Base-by-base conservation (phyloP, 2,888 invertebrate genomes). In the Branchellion lobata region DNA sequence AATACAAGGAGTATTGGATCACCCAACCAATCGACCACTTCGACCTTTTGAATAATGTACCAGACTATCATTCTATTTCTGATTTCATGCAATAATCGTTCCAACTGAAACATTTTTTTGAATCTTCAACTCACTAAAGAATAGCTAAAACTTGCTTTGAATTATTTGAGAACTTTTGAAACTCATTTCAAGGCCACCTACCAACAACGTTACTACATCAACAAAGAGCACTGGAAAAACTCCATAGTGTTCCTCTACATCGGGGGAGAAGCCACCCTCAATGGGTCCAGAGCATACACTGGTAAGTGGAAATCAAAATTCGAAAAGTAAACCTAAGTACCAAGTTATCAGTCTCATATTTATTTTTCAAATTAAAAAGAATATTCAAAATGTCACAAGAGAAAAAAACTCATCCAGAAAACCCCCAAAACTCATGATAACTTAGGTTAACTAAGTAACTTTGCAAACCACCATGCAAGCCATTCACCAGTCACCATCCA, bases 11-110 rank as follows among this genome's bases (percentile, higher is more conserved):
- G 51, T n/a, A 75, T 11, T 75, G 51, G 40, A 82, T 84, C 8
- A 80, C 82, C 11, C 84, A 84, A 57, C 84, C 83, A 29, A 80
- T 84, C n/a, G 84, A 84, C 77, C 84, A 84, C 73, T 84, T 84
- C 79, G 83, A 84, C 82, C 81, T 81, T 61, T 40, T 65, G 65
- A 77, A 80, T 24, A 79, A 79, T 36, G 82, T 82, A 79, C 29
- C 36, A 36, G 29, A 2, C 78, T 80, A 14, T 61, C 79, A 80
- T 36, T 24, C 8, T 47, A 2, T 29, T 40, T 8, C 27, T 21
- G 3, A n/a, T 8, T 69, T 65, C 29, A 5, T 11, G 21, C 3
- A 65, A n/a, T 65, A 11, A 11, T n/a, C 29, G 21, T 65, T 21
- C 29, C 3, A 27, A 5, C 65, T 31, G 34, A 33, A n/a, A 71